Evolutionary conservation across 2,888 invertebrate species (phyloP), one percentile per base, ranked within the genome.

Genomic region (Eristalis pertinax): DNA sequence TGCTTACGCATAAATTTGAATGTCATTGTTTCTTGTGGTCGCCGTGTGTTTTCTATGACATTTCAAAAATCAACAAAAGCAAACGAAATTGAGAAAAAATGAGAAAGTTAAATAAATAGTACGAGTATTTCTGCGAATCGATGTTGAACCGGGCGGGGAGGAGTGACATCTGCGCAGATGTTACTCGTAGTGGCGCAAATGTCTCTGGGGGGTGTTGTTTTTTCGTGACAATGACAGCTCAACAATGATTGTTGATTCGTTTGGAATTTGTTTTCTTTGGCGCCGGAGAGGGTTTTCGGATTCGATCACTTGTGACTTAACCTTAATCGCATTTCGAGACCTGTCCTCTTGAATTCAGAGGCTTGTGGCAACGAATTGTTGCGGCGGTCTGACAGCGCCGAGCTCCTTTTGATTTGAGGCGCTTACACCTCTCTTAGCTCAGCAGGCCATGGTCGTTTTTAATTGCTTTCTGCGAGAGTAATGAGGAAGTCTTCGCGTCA

Each of bases 1-100:
- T 35, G 43, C 68, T 68, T 63, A 7, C 22, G 58, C 29, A 60
- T 67, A 32, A 68, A 72, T 65, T 41, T 72, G 19, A 60, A 65
- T 60, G 32, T 68, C 26, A 58, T 68, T 68, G 41, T 38, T n/a
- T 60, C 41, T 58, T 29, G 15, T 60, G 50, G 19, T n/a, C n/a
- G 15, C 43, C 7, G 43, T 43, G 43, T 50, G 50, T 50, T n/a
- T 50, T 50, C 50, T 50, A 50, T 50, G 50, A 50, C 50, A 50
- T 50, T 50, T 50, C 50, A 50, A 50, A 50, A 50, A 19, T 50
- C 19, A 19, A 50, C 50, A 50, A 50, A 50, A 19, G 8, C n/a
- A 50, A 50, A 38, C 38, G 13, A 38, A 13, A 38, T 13, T 38
- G 8, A 2, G n/a, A n/a, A n/a, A 50, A 50, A 50, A 50, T 50